Evolutionary conservation across 2,888 invertebrate species (phyloP), one percentile per base, ranked within the genome.

Genomic region (Muschampia plurimacula): DNA sequence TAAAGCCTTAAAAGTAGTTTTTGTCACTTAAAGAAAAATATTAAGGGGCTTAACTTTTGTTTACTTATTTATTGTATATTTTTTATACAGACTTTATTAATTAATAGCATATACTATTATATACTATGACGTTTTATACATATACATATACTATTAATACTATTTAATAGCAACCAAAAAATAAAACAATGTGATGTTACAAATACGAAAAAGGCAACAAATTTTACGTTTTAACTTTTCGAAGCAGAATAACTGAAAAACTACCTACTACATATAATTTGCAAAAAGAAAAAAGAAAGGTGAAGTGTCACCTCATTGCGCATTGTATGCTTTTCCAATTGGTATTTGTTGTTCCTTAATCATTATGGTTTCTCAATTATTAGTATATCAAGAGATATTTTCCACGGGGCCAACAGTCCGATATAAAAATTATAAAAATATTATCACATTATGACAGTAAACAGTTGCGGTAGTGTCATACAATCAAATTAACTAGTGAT

Each of bases 371-470:
- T 32, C 36, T 36, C 36, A 13, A 46, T 4, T 3, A 13, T 13
- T 4, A 46, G 46, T 12, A 6, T 36, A 36, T 36, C 6, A 36
- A 36, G 36, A 36, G 6, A 36, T 6, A 36, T 36, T 36, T 36
- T 36, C 36, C 36, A 36, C 4, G 32, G 6, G 36, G 6, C 36
- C 36, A 36, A 36, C 36, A 4, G 36, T 6, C 36, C 36, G 36
- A 36, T 36, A 6, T 36, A 36, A 36, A 36, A 36, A 6, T 36
- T 32, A 32, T 32, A 32, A 32, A 32, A 32, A 32, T 3, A 32
- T 32, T 32, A 32, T 32, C 3, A 1, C 2, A 32, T 32, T 32
- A 32, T 72, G 69, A 74, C 72, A 52, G 62, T 77, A 73, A 66
- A 69, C 67, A 71, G 70, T 62, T 64, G 44, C 9, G 46, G 44